Evolutionary conservation across 2,888 invertebrate genomes (phyloP).

Genomic region (Drosophila nr. perissopoda): DNA sequence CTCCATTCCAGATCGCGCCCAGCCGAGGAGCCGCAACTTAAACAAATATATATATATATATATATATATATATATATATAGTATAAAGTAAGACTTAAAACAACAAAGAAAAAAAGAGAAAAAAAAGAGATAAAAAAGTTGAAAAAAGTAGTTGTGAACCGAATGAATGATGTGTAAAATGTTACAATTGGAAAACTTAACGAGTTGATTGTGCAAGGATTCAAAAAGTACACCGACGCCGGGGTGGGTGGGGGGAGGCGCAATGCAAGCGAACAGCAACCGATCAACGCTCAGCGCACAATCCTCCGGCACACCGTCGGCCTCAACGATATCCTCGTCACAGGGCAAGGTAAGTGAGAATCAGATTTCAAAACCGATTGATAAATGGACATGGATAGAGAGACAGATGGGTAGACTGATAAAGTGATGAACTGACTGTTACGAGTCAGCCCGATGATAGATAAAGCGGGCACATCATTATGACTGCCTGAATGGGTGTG

Average conservation of each 20-base stretch:
- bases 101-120: neutral
- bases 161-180: constrained; percentile 16
- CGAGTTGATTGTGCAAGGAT: constrained; percentile 39
- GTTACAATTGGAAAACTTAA: constrained; percentile 12
- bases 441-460: constrained; percentile 6
- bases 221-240: constrained; percentile 28
- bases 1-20: neutral
- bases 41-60: neutral
- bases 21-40: neutral
- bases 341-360: constrained; percentile 80
- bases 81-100: neutral
- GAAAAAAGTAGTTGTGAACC: neutral
- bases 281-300: constrained; percentile 83
- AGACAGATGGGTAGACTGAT: neutral
- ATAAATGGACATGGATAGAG: neutral
- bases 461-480: constrained; percentile 22
- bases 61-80: neutral
- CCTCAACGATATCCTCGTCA: constrained; percentile 83
- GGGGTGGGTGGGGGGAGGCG: constrained; percentile 35
- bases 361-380: neutral
- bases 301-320: constrained; percentile 84
- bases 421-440: constrained; percentile 11
- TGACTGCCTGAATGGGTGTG: constrained; percentile 26
- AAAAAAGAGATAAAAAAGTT: neutral
- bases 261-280: constrained; percentile 82